A percentile compares a stretch with the other conserved stretches of the same genome.
Evolutionary conservation across 2,888 invertebrate species (phyloP).

Genomic region (Aplocera efformata): DNA sequence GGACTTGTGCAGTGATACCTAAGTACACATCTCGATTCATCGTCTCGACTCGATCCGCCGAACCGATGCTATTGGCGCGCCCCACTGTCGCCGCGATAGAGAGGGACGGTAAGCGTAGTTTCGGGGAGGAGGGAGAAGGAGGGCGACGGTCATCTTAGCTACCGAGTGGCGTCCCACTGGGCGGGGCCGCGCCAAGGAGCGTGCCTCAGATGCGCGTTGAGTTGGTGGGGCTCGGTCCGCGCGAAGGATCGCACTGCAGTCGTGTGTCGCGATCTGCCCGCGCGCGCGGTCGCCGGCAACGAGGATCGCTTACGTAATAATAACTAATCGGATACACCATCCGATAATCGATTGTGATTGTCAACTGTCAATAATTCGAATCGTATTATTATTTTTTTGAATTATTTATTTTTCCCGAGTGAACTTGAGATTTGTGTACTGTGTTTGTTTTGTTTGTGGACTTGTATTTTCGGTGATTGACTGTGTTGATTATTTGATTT

Average conservation of each 20-base stretch:
- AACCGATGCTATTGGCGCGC: slow-evolving; percentile 79
- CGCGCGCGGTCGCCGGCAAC: slow-evolving; percentile 61
- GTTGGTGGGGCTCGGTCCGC: slow-evolving; percentile 82
- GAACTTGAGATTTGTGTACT: slow-evolving; percentile 60
- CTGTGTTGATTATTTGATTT: slow-evolving; percentile 56
- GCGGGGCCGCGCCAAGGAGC: slow-evolving; percentile 81
- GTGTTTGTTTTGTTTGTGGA: slow-evolving; percentile 64
- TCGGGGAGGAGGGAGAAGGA: slow-evolving; percentile 57
- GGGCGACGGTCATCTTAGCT: slow-evolving; percentile 78
- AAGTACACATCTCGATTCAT: slow-evolving; percentile 81
- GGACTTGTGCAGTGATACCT: slow-evolving; percentile 79
- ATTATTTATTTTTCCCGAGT: slow-evolving; percentile 44
- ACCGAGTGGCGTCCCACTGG: slow-evolving; percentile 80
- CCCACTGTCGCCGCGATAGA: slow-evolving; percentile 75
- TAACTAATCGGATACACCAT: slow-evolving; percentile 65
- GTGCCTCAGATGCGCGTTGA: slow-evolving; percentile 82
- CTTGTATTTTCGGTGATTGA: slow-evolving; percentile 61
- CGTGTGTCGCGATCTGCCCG: slow-evolving; percentile 73
- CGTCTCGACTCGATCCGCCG: slow-evolving; percentile 78
- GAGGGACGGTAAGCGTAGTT: slow-evolving; percentile 51
- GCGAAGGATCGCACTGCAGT: slow-evolving; percentile 81
- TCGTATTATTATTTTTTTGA: slow-evolving; percentile 36
- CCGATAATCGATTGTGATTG: slow-evolving; percentile 74
- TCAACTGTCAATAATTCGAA: slow-evolving; percentile 56
- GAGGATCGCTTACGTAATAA: slow-evolving; percentile 71